Evolutionary conservation across 1,140 invertebrate genomes (phyloP).

Genomic region (Radopholus similis): DNA sequence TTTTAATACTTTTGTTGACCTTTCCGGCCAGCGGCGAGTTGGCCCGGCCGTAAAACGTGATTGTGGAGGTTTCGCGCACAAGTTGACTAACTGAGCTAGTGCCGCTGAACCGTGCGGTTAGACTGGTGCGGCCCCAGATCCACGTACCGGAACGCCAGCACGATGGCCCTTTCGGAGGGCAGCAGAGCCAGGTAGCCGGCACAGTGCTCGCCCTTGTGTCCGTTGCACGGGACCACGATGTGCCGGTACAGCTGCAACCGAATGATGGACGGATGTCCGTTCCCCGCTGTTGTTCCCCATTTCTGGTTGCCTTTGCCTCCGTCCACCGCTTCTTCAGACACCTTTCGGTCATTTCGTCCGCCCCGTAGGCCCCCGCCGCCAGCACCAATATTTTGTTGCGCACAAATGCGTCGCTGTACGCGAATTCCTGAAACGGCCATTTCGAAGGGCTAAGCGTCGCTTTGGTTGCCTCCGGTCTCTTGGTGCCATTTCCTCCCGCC

Average conservation of each 20-base stretch:
- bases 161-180: conserved; percentile 33
- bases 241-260: neutral
- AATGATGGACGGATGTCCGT: neutral
- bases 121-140: neutral
- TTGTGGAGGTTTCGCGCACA: neutral
- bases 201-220: conserved; percentile 27
- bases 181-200: conserved; percentile 36
- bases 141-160: conserved; percentile 33
- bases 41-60: neutral
- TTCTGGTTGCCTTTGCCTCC: neutral
- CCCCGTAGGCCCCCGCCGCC: conserved; percentile 33
- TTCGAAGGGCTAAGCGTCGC: no score
- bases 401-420: neutral
- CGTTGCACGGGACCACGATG: conserved; percentile 20
- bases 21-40: neutral
- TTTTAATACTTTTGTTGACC: no score
- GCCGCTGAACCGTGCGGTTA: neutral
- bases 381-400: conserved; percentile 29
- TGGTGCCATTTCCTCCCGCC: neutral
- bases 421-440: no score
- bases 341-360: neutral
- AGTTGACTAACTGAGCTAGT: neutral
- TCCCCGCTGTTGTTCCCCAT: neutral
- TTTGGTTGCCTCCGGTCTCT: neutral
- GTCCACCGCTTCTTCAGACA: conserved; percentile 8